Percentiles rank a stretch among this genome's conserved stretches.
These are phyloP conservation scores for Oligia latruncula DNA, from an alignment of 2,888 invertebrate genomes.

Conservation along the genomic window DNA sequence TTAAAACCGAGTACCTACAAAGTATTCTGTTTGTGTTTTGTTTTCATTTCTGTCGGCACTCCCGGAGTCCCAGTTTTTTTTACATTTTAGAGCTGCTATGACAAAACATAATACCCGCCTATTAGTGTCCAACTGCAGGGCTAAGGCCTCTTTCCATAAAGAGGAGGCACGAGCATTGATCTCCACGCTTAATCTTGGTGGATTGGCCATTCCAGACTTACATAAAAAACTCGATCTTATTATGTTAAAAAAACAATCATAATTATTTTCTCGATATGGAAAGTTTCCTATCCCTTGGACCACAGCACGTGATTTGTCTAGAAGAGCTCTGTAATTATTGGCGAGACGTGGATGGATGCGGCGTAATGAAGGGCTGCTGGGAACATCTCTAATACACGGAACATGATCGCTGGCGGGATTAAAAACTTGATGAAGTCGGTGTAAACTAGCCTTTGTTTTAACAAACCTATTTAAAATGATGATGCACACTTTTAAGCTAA, in stretches of 20 bases:
- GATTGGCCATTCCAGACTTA: too few species aligned
- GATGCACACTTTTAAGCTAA: conserved; percentile 19
- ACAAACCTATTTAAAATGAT: conserved; percentile 25
- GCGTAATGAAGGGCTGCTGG: conserved; percentile 59
- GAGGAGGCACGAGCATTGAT: too few species aligned
- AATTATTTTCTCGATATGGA: neutral
- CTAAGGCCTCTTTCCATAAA: too few species aligned
- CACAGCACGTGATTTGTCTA: conserved; percentile 77
- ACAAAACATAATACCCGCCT: too few species aligned
- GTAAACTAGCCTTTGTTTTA: conserved; percentile 34
- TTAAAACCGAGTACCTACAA: too few species aligned
- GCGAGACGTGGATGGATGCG: conserved; percentile 82
- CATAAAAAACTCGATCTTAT: too few species aligned
- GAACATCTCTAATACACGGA: conserved; percentile 52
- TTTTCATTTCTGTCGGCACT: too few species aligned
- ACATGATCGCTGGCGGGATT: conserved; percentile 49
- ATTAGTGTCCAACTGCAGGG: too few species aligned
- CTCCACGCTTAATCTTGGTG: too few species aligned
- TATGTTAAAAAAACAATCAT: neutral
- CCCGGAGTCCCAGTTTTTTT: too few species aligned
- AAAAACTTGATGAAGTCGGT: conserved; percentile 50
- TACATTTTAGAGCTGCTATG: neutral
- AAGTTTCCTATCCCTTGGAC: conserved; percentile 44
- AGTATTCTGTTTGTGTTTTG: too few species aligned
- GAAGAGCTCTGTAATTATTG: conserved; percentile 79